Percentiles rank a stretch among this genome's conserved stretches.
Evolutionary conservation across 2,888 invertebrate genomes (phyloP).

Genomic region (Temnothorax rugatulus): DNA sequence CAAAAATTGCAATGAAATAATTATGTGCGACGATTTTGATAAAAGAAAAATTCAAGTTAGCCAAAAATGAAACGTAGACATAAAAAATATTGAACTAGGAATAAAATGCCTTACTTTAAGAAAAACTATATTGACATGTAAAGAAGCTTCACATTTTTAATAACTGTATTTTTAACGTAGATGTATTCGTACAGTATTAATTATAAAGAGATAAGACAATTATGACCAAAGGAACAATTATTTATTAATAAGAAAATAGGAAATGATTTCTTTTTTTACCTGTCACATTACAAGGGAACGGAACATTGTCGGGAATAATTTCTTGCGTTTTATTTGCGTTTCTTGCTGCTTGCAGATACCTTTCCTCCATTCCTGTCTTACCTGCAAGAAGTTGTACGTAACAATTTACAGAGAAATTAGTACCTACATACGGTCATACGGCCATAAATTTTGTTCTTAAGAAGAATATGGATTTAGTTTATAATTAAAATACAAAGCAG

Average conservation of each 20-base stretch:
- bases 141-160: background rate
- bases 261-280: constrained; percentile 66
- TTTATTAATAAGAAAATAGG: background rate
- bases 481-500: background rate
- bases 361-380: constrained; percentile 63
- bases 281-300: constrained; percentile 81
- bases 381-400: constrained; percentile 31
- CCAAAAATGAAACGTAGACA: background rate
- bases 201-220: background rate
- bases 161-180: background rate
- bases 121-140: background rate
- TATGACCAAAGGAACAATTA: background rate
- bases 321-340: constrained; percentile 69
- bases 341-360: constrained; percentile 59
- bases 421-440: background rate
- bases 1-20: background rate
- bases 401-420: background rate
- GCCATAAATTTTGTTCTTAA: background rate
- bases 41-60: background rate
- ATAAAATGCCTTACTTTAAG: background rate
- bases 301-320: constrained; percentile 62
- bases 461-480: background rate
- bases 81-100: background rate
- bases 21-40: background rate
- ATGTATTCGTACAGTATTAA: background rate